These are phyloP conservation scores for Eristalinus sepulchralis DNA, from an alignment of 2,888 invertebrate genomes.

Conservation along the genomic window DNA sequence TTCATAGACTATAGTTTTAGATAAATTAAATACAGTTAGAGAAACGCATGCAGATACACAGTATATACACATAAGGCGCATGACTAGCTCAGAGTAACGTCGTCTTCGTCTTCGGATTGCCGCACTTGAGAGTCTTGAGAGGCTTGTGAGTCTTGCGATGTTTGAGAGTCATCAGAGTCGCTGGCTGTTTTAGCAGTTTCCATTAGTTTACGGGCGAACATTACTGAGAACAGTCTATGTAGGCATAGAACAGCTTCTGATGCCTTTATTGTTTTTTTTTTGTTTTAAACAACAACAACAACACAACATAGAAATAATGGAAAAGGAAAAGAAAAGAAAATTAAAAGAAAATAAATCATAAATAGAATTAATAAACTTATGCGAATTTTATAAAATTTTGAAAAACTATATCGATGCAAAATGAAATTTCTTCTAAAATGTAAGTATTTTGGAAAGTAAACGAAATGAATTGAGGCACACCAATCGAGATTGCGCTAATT, in stretches of 20 bases:
- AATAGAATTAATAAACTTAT: neutral
- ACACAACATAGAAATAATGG: conserved; percentile 65
- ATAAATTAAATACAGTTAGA: conserved; percentile 58
- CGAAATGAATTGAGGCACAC: conserved; percentile 24
- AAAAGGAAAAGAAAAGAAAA: conserved; percentile 48
- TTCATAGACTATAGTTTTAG: conserved; percentile 45
- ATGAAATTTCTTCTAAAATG: neutral
- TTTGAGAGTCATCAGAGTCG: conserved; percentile 44
- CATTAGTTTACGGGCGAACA: conserved; percentile 82
- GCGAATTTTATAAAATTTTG: neutral
- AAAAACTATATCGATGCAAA: neutral
- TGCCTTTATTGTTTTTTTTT: conserved; percentile 82
- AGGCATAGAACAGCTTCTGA: conserved; percentile 85
- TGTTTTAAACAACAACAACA: conserved; percentile 57
- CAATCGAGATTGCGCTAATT: conserved; percentile 21
- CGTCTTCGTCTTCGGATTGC: conserved; percentile 35
- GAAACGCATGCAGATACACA: conserved; percentile 59
- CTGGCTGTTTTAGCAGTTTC: conserved; percentile 75
- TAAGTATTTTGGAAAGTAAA: conserved; percentile 21
- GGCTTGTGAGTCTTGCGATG: conserved; percentile 14
- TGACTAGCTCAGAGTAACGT: conserved; percentile 36
- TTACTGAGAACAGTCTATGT: conserved; percentile 88
- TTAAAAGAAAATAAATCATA: neutral
- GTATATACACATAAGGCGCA: conserved; percentile 35
- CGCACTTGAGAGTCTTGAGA: too few species aligned